Percentiles rank a stretch among this genome's conserved stretches.
Evolutionary conservation across 2,888 invertebrate species (phyloP).

Genomic region (Harpalus rufipes): DNA sequence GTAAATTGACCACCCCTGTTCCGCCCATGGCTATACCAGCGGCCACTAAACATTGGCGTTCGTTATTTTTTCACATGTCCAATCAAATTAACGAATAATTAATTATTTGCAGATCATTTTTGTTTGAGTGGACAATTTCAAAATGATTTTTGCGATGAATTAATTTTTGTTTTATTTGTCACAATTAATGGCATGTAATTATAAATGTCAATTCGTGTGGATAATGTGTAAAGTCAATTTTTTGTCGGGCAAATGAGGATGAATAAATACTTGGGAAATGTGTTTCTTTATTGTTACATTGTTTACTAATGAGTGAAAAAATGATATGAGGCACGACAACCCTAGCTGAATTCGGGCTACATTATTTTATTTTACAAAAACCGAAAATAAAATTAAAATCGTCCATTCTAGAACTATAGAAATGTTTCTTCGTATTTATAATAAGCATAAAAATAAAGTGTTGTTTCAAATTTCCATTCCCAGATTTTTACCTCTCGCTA

Average conservation of each 20-base stretch:
- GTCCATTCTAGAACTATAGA: too few relatives aligned
- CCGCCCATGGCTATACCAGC: not conserved
- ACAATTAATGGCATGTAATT: not conserved
- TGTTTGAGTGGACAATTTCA: not conserved
- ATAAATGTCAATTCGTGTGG: not conserved
- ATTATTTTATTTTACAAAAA: too few relatives aligned
- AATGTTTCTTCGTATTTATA: too few relatives aligned
- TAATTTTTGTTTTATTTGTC: not conserved
- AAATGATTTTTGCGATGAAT: not conserved
- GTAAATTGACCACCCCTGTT: constrained; percentile 1
- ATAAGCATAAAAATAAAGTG: too few relatives aligned
- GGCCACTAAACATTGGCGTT: not conserved
- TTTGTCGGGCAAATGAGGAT: not conserved
- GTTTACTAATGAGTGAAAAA: not conserved
- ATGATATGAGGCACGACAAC: too few relatives aligned
- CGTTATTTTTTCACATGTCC: not conserved
- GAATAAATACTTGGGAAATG: not conserved
- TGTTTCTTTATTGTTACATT: not conserved
- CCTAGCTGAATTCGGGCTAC: too few relatives aligned
- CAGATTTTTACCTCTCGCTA: too few relatives aligned
- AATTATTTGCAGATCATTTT: not conserved
- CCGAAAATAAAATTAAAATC: too few relatives aligned
- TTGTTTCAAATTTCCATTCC: too few relatives aligned
- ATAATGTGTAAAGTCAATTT: not conserved
- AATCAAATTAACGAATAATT: not conserved